Percentiles rank a stretch among this genome's conserved stretches.
These are phyloP conservation scores for Beroe ovata DNA, from an alignment of 37 sponge, comb jelly and placozoan genomes.

Conservation along the genomic window DNA sequence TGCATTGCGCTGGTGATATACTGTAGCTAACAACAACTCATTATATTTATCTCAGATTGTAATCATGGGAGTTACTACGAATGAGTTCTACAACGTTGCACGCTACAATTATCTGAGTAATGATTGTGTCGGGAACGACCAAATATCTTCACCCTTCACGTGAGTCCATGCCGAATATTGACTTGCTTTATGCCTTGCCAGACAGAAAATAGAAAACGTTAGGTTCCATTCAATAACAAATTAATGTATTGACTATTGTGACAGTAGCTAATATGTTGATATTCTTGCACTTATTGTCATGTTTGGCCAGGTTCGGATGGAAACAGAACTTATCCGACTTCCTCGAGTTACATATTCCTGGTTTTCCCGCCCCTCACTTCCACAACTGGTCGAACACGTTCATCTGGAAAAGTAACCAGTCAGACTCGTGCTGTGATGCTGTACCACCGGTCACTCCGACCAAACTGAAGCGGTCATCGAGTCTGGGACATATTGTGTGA, in stretches of 20 bases:
- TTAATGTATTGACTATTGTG: too few relatives aligned
- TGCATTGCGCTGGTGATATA: neutral
- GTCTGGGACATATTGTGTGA: conserved; percentile 33
- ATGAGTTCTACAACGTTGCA: conserved; percentile 54
- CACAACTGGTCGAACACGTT: conserved; percentile 16
- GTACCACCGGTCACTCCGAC: neutral
- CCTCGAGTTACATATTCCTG: conserved; percentile 21
- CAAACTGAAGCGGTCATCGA: conserved; percentile 4
- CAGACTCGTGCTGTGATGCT: neutral
- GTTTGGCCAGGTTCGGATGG: conserved; percentile 66
- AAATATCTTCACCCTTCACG: conserved; percentile 64
- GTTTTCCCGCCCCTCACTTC: neutral
- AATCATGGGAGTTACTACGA: conserved; percentile 36
- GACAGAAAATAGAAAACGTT: neutral
- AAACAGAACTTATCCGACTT: conserved; percentile 59
- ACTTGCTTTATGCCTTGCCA: too few relatives aligned
- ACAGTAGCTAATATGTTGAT: neutral
- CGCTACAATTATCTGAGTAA: conserved; percentile 35
- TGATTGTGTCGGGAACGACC: conserved; percentile 42
- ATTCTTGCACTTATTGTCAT: neutral
- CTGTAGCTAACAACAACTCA: neutral
- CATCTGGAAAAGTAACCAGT: neutral
- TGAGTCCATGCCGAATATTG: too few relatives aligned
- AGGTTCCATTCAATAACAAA: neutral
- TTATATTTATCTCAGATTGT: conserved; percentile 18